Evolutionary conservation across 1,140 invertebrate species (phyloP).

Genomic region (Orchestia grillus): DNA sequence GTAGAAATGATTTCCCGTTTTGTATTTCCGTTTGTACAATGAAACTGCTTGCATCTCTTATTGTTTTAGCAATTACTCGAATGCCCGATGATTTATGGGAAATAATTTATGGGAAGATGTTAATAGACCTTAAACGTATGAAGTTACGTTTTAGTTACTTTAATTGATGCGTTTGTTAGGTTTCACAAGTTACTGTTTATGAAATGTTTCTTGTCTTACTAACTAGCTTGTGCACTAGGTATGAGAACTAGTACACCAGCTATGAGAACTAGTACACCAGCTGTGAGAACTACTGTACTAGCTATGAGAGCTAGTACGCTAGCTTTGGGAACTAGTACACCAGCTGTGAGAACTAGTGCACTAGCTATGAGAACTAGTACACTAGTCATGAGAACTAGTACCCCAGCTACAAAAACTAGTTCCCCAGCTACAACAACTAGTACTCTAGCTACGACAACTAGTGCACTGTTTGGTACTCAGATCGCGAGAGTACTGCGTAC

Average conservation of each 20-base stretch:
- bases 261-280: no score
- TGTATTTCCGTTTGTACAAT: neutral
- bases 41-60: neutral
- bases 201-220: neutral
- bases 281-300: no score
- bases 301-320: no score
- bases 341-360: neutral
- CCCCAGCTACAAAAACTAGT: neutral
- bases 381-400: neutral
- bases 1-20: neutral
- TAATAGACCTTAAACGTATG: neutral
- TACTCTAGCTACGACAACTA: neutral
- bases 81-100: neutral
- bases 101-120: neutral
- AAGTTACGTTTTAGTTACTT: neutral
- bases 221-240: neutral
- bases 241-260: no score
- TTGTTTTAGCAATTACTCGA: neutral
- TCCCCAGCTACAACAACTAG: neutral
- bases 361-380: neutral
- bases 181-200: conserved; percentile 1
- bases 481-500: neutral
- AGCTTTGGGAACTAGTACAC: no score
- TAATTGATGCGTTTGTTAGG: neutral
- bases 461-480: neutral